Evolutionary conservation across 2,888 invertebrate species (phyloP).

Genomic region (Eueremaeus valkanovi): DNA sequence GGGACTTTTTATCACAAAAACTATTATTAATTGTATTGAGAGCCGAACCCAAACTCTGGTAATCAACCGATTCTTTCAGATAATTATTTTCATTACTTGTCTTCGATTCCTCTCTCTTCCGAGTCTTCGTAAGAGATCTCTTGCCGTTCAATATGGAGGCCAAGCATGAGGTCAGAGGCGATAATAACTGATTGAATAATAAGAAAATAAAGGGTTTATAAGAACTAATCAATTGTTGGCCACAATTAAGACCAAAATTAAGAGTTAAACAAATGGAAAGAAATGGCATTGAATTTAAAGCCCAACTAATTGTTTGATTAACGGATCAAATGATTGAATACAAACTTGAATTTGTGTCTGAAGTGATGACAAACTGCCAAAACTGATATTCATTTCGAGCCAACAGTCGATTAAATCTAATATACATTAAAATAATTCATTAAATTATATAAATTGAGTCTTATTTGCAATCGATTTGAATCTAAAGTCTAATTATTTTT

Average conservation of each 20-base stretch:
- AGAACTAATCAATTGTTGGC: not conserved
- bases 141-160: constrained; percentile 6
- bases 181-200: constrained; percentile 2
- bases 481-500: too few species aligned
- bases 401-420: not conserved
- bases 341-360: constrained; percentile 28
- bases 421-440: not conserved
- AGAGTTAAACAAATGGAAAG: not conserved
- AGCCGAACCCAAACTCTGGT: not conserved
- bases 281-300: too few species aligned
- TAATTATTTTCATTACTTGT: not conserved
- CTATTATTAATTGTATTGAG: not conserved
- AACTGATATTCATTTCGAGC: constrained; percentile 5
- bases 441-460: not conserved
- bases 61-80: not conserved
- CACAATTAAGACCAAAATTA: not conserved
- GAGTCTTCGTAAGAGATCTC: not conserved
- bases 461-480: too few species aligned
- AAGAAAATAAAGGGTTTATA: too few species aligned
- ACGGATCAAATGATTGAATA: not conserved
- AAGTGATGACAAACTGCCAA: constrained; percentile 13
- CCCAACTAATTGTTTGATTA: too few species aligned
- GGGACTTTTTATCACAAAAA: constrained; percentile 14
- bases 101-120: not conserved
- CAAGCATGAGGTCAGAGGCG: constrained; percentile 24